Percentiles rank a stretch among this genome's conserved stretches.
Evolutionary conservation across 2,797 vertebrate genomes (phyloP).

Genomic region (Triplophysa bombifrons): DNA sequence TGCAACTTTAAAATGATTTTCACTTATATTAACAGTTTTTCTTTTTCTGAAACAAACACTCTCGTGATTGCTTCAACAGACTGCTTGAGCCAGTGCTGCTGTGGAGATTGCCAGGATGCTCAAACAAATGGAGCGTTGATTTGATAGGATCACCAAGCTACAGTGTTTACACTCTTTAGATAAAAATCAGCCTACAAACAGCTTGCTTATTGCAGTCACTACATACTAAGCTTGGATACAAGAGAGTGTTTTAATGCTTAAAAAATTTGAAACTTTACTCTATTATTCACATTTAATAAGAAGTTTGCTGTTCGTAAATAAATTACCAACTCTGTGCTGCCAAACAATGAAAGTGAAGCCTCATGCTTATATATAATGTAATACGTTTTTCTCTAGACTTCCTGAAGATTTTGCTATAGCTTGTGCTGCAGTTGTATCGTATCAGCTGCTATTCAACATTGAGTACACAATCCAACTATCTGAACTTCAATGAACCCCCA

Average conservation of each 20-base stretch:
- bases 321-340: background rate
- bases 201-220: background rate
- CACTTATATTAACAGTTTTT: background rate
- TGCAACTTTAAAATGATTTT: background rate
- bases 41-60: background rate
- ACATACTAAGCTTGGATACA: background rate
- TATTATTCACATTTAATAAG: background rate
- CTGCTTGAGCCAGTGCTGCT: background rate
- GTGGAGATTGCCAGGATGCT: background rate
- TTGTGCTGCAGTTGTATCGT: background rate
- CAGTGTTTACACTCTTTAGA: background rate
- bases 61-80: too few species aligned
- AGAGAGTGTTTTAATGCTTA: background rate
- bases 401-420: constrained; percentile 1
- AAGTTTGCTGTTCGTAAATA: background rate
- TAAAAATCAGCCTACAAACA: background rate
- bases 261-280: background rate
- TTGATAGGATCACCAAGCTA: background rate
- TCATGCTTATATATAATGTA: background rate
- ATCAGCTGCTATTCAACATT: background rate
- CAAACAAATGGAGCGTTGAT: background rate
- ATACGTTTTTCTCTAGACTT: background rate
- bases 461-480: constrained; percentile 14
- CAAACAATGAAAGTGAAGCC: background rate
- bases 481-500: background rate